Base-by-base conservation (phyloP, 2,888 invertebrate species). In the Tinea pellionella region DNA sequence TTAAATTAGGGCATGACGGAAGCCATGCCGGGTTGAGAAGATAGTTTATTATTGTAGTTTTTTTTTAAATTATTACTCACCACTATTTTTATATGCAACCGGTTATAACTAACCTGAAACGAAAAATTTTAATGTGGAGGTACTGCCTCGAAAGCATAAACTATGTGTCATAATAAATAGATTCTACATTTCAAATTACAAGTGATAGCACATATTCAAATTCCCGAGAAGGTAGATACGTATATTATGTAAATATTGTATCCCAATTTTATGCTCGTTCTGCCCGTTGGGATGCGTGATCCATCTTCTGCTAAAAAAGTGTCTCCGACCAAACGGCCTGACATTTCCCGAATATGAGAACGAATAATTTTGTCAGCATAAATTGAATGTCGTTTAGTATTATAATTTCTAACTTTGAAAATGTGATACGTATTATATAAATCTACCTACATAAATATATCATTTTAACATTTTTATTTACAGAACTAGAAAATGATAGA, bases 171-270 rank as follows among this genome's bases (percentile, higher is more conserved):
- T n/a, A n/a, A n/a, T n/a, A n/a, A n/a, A n/a, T n/a, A n/a, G n/a
- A n/a, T n/a, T n/a, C n/a, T n/a, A 24, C 24, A 6, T 2, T 3
- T 24, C 2, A 24, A 37, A 37, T 37, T 37, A 37, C n/a, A 37
- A 12, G 37, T 12, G 9, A 37, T 6, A 2, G 9, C 37, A 37
- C 37, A 16, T 15, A 47, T 47, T 47, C 15, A 47, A 47, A 47
- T 47, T 47, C 16, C n/a, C 15, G 13, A 47, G 15, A 47, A 47
- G 47, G n/a, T 47, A 47, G 47, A 47, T 15, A 15, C 15, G 47
- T 15, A 16, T 47, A 47, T 47, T 47, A 47, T 47, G 47, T 47
- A 47, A 47, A 47, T 47, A 47, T 47, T 47, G 15, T 47, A 47
- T 47, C 8, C 15, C 47, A 47, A 47, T 47, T 47, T 47, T 15